Percentiles rank a stretch among this genome's conserved stretches.
phyloP scores from a whole-genome alignment of 1,140 invertebrate species.

The Bacillus rossius region DNA sequence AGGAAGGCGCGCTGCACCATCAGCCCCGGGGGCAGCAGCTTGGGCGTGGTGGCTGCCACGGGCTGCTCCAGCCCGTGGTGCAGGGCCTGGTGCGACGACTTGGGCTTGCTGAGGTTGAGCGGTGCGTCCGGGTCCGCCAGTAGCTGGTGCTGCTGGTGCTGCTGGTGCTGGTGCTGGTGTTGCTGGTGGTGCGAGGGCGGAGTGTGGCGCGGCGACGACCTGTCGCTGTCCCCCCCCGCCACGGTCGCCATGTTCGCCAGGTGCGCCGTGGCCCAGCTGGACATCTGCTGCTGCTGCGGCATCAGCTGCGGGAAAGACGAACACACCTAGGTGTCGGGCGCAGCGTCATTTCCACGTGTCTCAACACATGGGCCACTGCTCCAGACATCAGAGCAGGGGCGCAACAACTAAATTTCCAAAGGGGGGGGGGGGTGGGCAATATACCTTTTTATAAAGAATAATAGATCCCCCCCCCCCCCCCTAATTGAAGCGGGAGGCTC shows the following conservation, averaged over 20 bases:
- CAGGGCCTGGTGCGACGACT: conserved; percentile 45
- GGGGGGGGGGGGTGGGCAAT: no score
- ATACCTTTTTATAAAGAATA: no score
- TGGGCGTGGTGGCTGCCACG: conserved; percentile 51
- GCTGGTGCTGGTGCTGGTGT: conserved; percentile 42
- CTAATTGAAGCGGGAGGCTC: no score
- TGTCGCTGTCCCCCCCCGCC: conserved; percentile 38
- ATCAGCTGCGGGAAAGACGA: conserved; percentile 9
- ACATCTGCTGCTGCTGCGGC: conserved; percentile 8
- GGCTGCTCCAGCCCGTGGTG: conserved; percentile 44
- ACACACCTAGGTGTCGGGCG: no score
- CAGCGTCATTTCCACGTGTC: no score
- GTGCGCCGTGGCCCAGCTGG: conserved; percentile 20
- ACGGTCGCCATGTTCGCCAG: conserved; percentile 35
- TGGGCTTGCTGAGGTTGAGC: conserved; percentile 84
- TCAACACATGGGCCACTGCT: no score
- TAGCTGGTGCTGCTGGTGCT: conserved; percentile 37
- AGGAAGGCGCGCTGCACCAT: conserved; percentile 52
- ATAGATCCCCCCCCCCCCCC: no score
- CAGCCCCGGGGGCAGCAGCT: conserved; percentile 49
- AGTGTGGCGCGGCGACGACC: conserved; percentile 27
- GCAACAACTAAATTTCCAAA: no score
- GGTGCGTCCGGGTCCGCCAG: conserved; percentile 69
- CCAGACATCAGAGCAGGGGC: no score
- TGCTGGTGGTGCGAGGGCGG: conserved; percentile 42